Evolutionary conservation across 2,113 vertebrate species (phyloP).

Genomic region (Piliocolobus tephrosceles): DNA sequence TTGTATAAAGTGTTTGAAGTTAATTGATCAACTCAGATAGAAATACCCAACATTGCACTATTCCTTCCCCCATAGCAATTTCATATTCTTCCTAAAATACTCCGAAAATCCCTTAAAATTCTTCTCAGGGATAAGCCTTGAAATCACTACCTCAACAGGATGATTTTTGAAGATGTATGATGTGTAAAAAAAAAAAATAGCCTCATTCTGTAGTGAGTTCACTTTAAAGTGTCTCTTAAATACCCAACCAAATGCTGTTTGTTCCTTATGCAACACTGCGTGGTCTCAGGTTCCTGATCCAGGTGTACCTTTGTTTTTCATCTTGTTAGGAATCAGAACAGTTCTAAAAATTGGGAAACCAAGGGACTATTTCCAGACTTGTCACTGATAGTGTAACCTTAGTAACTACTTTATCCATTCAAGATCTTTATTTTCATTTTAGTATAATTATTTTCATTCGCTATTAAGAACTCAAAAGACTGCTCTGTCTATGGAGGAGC

Average conservation of each 20-base stretch:
- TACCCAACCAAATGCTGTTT: background rate
- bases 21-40: background rate
- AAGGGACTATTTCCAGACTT: background rate
- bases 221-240: constrained; percentile 1
- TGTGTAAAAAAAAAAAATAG: background rate
- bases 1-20: background rate
- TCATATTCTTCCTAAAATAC: background rate
- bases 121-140: background rate
- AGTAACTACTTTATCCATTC: background rate
- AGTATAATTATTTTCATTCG: constrained; percentile 8
- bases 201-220: background rate
- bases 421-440: background rate
- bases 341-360: background rate
- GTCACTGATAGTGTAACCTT: background rate
- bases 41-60: background rate
- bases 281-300: background rate
- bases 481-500: too few species aligned
- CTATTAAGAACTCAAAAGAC: background rate
- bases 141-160: background rate
- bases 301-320: background rate
- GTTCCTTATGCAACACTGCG: background rate
- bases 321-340: background rate
- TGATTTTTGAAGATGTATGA: background rate
- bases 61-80: background rate
- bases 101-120: background rate